These are phyloP conservation scores for Scomberomorus guttatus DNA, from an alignment of 2,797 vertebrate genomes.

Conservation along the genomic window DNA sequence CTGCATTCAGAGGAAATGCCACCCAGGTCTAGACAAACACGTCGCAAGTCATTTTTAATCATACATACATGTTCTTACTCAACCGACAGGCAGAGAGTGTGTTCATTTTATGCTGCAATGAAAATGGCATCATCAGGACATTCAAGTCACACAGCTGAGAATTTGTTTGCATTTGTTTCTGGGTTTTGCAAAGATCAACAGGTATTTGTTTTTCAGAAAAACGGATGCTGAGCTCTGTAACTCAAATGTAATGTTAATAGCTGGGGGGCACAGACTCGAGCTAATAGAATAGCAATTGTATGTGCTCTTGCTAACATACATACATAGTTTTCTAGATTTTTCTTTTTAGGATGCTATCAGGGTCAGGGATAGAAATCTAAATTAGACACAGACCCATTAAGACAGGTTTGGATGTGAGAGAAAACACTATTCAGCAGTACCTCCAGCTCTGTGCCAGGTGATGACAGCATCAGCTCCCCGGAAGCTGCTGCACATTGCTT, in stretches of 20 bases:
- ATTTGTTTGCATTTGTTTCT: not conserved
- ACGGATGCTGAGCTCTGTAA: not conserved
- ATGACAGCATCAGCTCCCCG: conserved; percentile 68
- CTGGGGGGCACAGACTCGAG: not conserved
- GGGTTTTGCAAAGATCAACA: not conserved
- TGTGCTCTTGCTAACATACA: not conserved
- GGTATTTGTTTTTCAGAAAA: conserved; percentile 1
- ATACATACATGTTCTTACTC: conserved; percentile 5
- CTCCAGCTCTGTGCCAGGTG: conserved; percentile 48
- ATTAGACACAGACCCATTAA: conserved; percentile 32
- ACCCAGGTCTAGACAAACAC: conserved; percentile 42
- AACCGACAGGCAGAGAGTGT: not conserved
- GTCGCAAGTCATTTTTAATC: conserved; percentile 8
- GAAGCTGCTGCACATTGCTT: conserved; percentile 47
- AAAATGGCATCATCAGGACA: not conserved
- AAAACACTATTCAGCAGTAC: conserved; percentile 21
- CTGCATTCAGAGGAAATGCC: conserved; percentile 55
- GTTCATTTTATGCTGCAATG: not conserved
- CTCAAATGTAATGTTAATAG: not conserved
- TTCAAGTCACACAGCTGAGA: not conserved
- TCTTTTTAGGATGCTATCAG: conserved; percentile 1
- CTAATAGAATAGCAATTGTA: not conserved
- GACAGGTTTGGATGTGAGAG: conserved; percentile 22
- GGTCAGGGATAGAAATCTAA: conserved; percentile 20
- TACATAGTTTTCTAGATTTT: not conserved